Percentiles rank a stretch among this genome's conserved stretches.
These are phyloP conservation scores for Idaea aversata DNA, from an alignment of 2,888 invertebrate genomes.

Conservation along the genomic window DNA sequence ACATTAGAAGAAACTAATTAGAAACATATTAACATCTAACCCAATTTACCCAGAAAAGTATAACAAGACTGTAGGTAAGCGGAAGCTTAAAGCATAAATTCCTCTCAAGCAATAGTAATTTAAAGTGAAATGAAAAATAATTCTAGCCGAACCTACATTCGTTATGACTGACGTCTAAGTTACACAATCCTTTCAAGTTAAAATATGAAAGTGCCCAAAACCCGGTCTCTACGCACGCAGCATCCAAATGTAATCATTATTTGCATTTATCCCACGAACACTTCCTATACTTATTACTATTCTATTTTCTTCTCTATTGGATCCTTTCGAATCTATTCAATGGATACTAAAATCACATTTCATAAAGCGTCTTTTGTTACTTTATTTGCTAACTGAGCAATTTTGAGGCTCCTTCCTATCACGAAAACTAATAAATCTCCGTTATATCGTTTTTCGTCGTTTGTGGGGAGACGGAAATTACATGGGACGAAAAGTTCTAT, in stretches of 20 bases:
- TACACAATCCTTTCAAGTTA: constrained; percentile 11
- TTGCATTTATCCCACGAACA: not conserved
- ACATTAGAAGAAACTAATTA: no score
- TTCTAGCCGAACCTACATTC: constrained; percentile 12
- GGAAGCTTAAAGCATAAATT: no score
- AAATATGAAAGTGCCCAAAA: constrained; percentile 45
- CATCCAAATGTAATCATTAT: constrained; percentile 27
- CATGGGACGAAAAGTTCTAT: not conserved
- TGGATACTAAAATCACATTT: constrained; percentile 23
- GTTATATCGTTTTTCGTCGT: not conserved
- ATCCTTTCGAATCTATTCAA: constrained; percentile 10
- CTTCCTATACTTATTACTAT: not conserved
- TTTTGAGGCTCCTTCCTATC: constrained; percentile 9
- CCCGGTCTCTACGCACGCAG: constrained; percentile 14
- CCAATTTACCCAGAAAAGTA: not conserved
- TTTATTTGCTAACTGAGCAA: constrained; percentile 17
- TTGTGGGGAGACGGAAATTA: not conserved
- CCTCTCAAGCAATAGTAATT: not conserved
- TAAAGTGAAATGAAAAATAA: not conserved
- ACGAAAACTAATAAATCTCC: constrained; percentile 27
- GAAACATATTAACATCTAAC: not conserved
- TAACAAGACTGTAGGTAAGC: no score
- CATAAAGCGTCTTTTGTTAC: constrained; percentile 21
- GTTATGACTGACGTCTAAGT: not conserved
- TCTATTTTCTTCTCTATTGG: constrained; percentile 6